Conservation (phyloP, 2,888 invertebrate genomes). For the Leptinotarsa rubiginosa region DNA sequence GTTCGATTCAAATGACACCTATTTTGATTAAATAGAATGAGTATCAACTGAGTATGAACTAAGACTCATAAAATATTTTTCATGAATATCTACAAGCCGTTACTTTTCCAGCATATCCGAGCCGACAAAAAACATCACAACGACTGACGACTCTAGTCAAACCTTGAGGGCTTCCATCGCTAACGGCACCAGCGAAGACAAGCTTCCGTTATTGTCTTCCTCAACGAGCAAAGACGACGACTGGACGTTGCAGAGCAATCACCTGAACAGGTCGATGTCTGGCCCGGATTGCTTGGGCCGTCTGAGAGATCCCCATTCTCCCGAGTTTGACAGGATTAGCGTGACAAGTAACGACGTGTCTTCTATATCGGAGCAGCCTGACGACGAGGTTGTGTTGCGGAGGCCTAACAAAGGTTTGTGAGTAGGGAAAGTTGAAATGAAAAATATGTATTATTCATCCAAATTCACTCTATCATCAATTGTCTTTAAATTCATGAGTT, state of each 20-base stretch:
- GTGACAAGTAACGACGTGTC: conserved; percentile 55
- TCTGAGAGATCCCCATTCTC: conserved; percentile 63
- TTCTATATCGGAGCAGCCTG: conserved; percentile 54
- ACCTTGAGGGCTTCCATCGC: conserved; percentile 49
- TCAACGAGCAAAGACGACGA: conserved; percentile 67
- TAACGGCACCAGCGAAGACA: conserved; percentile 52
- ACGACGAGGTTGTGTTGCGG: conserved; percentile 57
- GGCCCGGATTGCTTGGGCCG: conserved; percentile 71
- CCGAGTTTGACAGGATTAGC: conserved; percentile 60
- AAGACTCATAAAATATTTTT: not conserved
- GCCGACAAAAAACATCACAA: conserved; percentile 36
- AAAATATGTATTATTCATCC: not conserved
- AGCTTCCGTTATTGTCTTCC: conserved; percentile 54
- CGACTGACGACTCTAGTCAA: conserved; percentile 46
- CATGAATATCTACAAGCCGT: not conserved
- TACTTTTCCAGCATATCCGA: conserved; percentile 42
- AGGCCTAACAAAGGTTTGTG: conserved; percentile 53
- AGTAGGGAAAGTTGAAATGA: conserved; percentile 59
- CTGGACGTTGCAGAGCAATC: conserved; percentile 66
- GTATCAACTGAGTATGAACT: no score
- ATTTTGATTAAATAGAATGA: not conserved
- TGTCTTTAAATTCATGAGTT: no score
- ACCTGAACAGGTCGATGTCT: conserved; percentile 70
- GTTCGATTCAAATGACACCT: not conserved
- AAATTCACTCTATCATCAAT: no score